Conservation (phyloP, 2,113 vertebrate genomes). For the Empidonax alnorum region DNA sequence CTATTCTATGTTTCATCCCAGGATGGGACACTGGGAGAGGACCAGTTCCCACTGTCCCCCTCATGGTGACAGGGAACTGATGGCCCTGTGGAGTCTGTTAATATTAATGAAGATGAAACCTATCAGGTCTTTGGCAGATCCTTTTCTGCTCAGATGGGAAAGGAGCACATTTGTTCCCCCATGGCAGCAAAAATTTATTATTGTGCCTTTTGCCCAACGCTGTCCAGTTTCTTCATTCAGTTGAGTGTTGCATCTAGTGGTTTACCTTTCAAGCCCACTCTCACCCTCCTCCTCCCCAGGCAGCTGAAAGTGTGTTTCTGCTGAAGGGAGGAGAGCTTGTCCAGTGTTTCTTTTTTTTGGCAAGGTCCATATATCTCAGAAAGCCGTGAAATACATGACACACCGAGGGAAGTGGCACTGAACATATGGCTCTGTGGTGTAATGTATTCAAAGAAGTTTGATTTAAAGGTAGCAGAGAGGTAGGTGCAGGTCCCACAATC, state of each 20-base stretch:
- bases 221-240: not conserved
- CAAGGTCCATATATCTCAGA: not conserved
- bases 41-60: not conserved
- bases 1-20: not conserved
- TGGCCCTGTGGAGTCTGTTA: not conserved
- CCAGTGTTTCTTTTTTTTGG: not conserved
- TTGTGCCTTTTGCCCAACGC: not conserved
- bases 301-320: not conserved
- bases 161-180: not conserved
- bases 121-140: not conserved
- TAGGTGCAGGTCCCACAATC: constrained; percentile 32
- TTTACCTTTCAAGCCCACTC: not conserved
- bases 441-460: constrained; percentile 30
- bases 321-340: not conserved
- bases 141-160: not conserved
- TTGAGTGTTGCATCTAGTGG: not conserved
- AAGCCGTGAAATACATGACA: not conserved
- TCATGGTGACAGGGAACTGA: not conserved
- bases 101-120: not conserved
- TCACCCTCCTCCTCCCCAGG: not conserved
- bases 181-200: not conserved
- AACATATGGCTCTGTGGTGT: constrained; percentile 23
- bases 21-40: not conserved
- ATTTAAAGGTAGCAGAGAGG: constrained; percentile 16
- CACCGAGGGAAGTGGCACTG: not conserved